Conservation (phyloP, 2,113 vertebrate species). For the Archilochus colubris region DNA sequence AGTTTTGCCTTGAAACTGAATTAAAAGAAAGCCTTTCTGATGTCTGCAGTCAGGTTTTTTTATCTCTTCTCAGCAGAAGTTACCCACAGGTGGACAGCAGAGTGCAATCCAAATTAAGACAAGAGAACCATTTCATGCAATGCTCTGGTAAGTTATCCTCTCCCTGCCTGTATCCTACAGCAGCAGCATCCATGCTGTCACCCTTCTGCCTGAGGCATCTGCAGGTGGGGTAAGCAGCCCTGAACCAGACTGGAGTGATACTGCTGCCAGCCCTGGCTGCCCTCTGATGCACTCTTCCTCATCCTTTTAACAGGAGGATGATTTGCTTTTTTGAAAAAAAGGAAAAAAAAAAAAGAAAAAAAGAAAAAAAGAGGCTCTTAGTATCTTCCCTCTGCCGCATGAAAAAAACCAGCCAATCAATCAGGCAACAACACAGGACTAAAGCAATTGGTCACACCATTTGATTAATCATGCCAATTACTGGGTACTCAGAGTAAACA, state of each 20-base stretch:
- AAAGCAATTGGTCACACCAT: neutral
- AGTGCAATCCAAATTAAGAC: neutral
- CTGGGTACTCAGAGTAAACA: neutral
- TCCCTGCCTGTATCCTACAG: neutral
- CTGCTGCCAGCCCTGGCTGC: neutral
- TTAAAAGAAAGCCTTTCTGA: neutral
- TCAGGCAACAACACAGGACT: neutral
- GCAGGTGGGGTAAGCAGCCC: neutral
- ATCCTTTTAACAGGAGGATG: neutral
- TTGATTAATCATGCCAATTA: slow-evolving; percentile 50
- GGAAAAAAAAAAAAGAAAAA: no score
- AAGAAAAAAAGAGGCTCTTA: neutral
- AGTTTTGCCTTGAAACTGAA: neutral
- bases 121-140: neutral
- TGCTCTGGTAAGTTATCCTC: fast-evolving
- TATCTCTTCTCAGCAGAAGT: neutral
- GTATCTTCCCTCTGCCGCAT: neutral
- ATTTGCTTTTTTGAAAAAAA: neutral
- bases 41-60: neutral
- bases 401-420: neutral
- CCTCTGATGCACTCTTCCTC: neutral
- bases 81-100: neutral
- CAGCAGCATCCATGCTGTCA: neutral
- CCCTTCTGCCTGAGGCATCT: neutral
- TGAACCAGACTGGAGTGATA: neutral